Base-by-base conservation (phyloP, 2,797 vertebrate species). In the Hylomyscus alleni region DNA sequence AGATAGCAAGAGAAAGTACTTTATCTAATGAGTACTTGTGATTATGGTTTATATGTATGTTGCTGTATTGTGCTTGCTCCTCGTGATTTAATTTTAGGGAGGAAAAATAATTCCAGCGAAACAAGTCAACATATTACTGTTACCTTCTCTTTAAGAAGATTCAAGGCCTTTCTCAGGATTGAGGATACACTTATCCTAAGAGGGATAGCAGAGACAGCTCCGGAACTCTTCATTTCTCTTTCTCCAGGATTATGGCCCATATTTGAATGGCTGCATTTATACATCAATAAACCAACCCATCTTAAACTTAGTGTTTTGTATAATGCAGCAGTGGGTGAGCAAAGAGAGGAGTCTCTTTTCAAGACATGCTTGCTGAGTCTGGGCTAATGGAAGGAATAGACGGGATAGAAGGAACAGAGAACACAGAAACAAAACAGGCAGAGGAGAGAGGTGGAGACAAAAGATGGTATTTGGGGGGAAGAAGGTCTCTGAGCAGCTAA, bases 351-450 rank as follows among this genome's bases (percentile, higher is more conserved):
- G 47, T 58, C 24, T 37, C 62, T 88, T 90, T 85, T 54, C n/a
- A 44, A 52, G 69, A 52, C 44, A 26, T 69, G 54, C 62, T 93
- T 95, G n/a, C 91, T 82, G 82, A 89, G 78, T 73, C 91, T 92
- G 78, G 67, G 44, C 12, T 91, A 75, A 77, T 77, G 12, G 12
- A 31, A 72, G 75, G n/a, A 81, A 72, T 37, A 9, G 17, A 69
- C n/a, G 67, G 34, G 67, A 69, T 69, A 72, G 17, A 37, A n/a
- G 34, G 67, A 81, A 5, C 7, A 44, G 22, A 50, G 17, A 62
- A 20, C 8, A 78, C 37, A 1, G 4, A 3, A 34, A 44, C 31
- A 50, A n/a, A 85, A 22, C 0, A 34, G 22, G 37, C 58, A 89
- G 37, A 72, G 31, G 34, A 60, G 14, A 93, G 37, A 10, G 29